Evolutionary conservation across 2,113 vertebrate genomes (phyloP), one percentile per base, ranked within the genome.

Genomic region (Neogale vison): DNA sequence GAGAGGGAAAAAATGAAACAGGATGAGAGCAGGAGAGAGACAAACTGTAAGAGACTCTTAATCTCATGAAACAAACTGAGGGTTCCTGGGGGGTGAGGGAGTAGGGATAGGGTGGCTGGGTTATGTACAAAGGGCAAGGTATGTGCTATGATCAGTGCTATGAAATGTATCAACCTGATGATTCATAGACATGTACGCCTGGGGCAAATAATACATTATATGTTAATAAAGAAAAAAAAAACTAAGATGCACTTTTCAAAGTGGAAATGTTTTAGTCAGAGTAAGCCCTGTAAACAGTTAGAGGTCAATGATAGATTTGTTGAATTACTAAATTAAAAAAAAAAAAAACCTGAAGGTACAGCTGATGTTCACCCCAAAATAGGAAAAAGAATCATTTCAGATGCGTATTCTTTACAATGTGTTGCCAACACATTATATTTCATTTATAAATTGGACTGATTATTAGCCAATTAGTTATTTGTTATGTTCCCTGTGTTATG

Each of bases 201-300:
- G 52, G 52, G 52, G 17, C 52, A 55, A 55, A 55, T 18, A 55
- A 55, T 55, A 55, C 17, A 55, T 55, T 55, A 55, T 55, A 55
- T 55, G 52, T 55, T 55, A 55, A 55, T 55, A 6, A 55, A 96
- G 17, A 55, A 55, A 55, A 55, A 52, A 95, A 96, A 96, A 90
- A 63, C 67, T 93, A 96, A 95, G 77, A 83, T 59, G 85, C 55
- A 90, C 92, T 42, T 39, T 96, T 88, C 71, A 80, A 97, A 83
- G 67, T 39, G 20, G 39, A 81, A 91, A 95, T 69, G 76, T 59
- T 93, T 88, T 93, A 59, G 36, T 93, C 74, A 96, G 42, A 10
- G 81, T 95, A 97, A 96, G 29, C 23, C 31, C 26, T 36, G 1
- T 59, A 93, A 82, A 67, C 42, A 86, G 13, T 21, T 71, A 18